Base-by-base conservation (phyloP, 1,140 invertebrate genomes). In the Scylla paramamosain region DNA sequence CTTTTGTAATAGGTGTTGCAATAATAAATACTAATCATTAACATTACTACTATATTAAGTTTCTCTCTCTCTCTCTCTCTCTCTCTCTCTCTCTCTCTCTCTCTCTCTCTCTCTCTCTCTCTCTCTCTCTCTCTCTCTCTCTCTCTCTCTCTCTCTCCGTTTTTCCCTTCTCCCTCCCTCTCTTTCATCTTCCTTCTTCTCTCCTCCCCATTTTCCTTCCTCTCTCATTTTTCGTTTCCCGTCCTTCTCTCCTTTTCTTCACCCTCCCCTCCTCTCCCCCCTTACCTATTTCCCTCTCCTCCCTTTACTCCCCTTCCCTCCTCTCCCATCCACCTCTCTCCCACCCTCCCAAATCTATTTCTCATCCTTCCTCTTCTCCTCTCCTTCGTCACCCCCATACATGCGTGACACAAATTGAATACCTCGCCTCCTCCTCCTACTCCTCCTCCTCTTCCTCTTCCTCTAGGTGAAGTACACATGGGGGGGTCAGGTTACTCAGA, bases 51-150 rank as follows among this genome's bases (percentile, higher is more conserved):
- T 39, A 39, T 39, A 39, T 39, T 6, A 39, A 39, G 77, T 28
- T 28, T 20, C 28, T 28, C 20, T 82, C 77, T 20, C 28, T 82
- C 77, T 82, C 77, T 82, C 77, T 82, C 77, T 82, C 77, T 82
- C 77, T 82, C 77, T 82, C 77, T 82, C 77, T 82, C 77, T 82
- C 77, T 82, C 77, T 82, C 77, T 82, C 77, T 82, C 77, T 82
- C 77, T 82, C 77, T 82, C 77, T 82, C 77, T 82, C 77, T 82
- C 77, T 82, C 77, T 82, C 77, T 82, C 77, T 82, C 77, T 82
- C 77, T 82, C 77, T 82, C 77, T 82, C 77, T 82, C 77, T 82
- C 77, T 82, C 77, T 82, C 77, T 82, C 77, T 82, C 77, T 82
- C 77, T 82, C 77, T 82, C 77, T 82, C 77, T 82, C 77, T 82